phyloP scores from a whole-genome alignment of 2,113 vertebrate genomes.

The Tyrannus savana region DNA sequence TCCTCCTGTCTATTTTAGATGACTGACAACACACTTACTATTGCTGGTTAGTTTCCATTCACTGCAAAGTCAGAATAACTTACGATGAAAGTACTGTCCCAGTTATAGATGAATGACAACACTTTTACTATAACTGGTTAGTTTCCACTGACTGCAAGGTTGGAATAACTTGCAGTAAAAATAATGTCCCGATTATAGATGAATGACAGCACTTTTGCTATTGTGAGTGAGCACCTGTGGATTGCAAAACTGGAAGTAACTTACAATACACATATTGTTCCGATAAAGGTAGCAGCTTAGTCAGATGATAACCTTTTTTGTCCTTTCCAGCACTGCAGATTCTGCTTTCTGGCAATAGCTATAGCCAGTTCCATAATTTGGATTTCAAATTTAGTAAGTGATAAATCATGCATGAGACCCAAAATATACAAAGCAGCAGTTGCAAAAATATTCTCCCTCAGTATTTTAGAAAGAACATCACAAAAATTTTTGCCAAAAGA shows the following conservation, averaged over 20 bases:
- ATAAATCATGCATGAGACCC: constrained; percentile 74
- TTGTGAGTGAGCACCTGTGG: constrained; percentile 48
- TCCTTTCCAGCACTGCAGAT: constrained; percentile 47
- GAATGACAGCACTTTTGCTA: constrained; percentile 51
- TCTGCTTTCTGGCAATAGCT: constrained; percentile 64
- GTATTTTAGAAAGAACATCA: constrained; percentile 64
- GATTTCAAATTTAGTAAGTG: constrained; percentile 75
- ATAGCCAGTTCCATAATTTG: constrained; percentile 69
- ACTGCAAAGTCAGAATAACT: constrained; percentile 60
- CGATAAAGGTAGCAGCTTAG: constrained; percentile 40
- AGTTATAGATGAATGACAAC: constrained; percentile 69
- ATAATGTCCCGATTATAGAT: constrained; percentile 24
- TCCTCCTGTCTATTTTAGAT: constrained; percentile 35
- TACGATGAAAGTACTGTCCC: constrained; percentile 18
- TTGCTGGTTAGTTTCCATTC: constrained; percentile 57
- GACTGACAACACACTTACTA: constrained; percentile 41
- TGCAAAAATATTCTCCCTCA: constrained; percentile 58
- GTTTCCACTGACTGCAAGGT: constrained; percentile 53
- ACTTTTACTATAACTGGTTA: constrained; percentile 55
- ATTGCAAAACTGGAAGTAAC: constrained; percentile 2
- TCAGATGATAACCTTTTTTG: constrained; percentile 49
- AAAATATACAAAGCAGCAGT: constrained; percentile 66
- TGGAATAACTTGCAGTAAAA: constrained; percentile 41
- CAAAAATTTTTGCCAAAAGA: constrained; percentile 53
- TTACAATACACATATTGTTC: not conserved